Evolutionary conservation across 2,797 vertebrate genomes (phyloP).

Genomic region (Hyperoplus lanceolatus): DNA sequence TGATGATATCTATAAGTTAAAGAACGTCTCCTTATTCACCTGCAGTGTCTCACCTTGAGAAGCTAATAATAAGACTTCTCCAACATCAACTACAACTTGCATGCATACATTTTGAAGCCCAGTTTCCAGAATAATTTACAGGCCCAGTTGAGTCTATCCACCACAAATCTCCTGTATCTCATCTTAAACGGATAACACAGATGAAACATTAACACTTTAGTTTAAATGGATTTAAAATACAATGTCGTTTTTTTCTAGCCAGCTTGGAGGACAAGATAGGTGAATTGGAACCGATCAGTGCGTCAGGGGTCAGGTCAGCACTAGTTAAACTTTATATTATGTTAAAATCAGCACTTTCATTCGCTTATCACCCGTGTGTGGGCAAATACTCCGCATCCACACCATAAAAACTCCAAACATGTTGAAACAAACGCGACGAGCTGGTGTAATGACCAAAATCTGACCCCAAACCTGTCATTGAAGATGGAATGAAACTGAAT

Average conservation of each 20-base stretch:
- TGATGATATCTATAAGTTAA: too few relatives aligned
- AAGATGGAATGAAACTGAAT: neutral
- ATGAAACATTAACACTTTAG: neutral
- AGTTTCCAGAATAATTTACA: neutral
- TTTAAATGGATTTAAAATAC: constrained; percentile 6
- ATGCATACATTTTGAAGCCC: neutral
- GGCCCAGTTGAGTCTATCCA: neutral
- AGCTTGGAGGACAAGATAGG: constrained; percentile 6
- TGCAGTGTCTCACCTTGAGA: neutral
- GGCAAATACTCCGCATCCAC: neutral
- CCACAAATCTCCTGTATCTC: neutral
- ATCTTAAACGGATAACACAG: neutral
- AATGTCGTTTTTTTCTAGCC: constrained; percentile 38
- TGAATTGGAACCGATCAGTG: constrained; percentile 16
- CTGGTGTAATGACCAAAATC: neutral
- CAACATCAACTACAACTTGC: neutral
- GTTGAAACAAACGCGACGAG: constrained; percentile 6
- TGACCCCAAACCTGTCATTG: neutral
- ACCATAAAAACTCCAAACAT: neutral
- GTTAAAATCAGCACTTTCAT: constrained; percentile 11
- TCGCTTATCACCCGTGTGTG: neutral
- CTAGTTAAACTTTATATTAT: neutral
- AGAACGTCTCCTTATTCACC: too few relatives aligned
- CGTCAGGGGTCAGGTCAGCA: constrained; percentile 26
- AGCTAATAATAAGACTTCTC: neutral